phyloP scores from a whole-genome alignment of 2,797 vertebrate genomes.

The Micromesistius poutassou region DNA sequence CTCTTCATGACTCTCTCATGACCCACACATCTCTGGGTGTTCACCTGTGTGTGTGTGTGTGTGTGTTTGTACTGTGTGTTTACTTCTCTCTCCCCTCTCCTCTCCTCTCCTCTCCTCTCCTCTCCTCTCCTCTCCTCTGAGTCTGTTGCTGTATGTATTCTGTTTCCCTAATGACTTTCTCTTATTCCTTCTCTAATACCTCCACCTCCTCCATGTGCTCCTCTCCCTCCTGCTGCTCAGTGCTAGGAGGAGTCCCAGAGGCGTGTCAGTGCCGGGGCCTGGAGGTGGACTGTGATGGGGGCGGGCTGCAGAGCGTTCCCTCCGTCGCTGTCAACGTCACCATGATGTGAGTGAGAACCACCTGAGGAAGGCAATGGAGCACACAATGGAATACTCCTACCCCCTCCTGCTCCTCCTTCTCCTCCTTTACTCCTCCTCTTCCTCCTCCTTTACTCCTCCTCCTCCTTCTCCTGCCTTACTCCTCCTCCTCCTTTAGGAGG shows the following conservation, averaged over 20 bases:
- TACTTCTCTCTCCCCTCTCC: not conserved
- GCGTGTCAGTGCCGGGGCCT: conserved; percentile 83
- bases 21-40: too few relatives aligned
- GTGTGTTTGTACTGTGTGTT: too few relatives aligned
- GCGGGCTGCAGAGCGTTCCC: conserved; percentile 79
- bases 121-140: conserved; percentile 4
- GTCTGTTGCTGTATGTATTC: too few relatives aligned
- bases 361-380: not conserved
- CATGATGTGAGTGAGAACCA: conserved; percentile 81
- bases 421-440: too few relatives aligned
- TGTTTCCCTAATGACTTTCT: not conserved
- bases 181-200: not conserved
- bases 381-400: not conserved
- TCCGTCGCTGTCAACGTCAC: conserved; percentile 85
- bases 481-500: too few relatives aligned
- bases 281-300: conserved; percentile 84
- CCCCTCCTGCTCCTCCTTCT: too few relatives aligned
- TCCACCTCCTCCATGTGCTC: not conserved
- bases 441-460: too few relatives aligned
- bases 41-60: too few relatives aligned
- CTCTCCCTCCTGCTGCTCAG: conserved; percentile 56
- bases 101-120: too few relatives aligned
- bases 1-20: too few relatives aligned
- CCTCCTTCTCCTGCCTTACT: too few relatives aligned
- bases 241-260: conserved; percentile 77